Conservation (phyloP, 1,140 invertebrate genomes). For the Camponotus vicinus region DNA sequence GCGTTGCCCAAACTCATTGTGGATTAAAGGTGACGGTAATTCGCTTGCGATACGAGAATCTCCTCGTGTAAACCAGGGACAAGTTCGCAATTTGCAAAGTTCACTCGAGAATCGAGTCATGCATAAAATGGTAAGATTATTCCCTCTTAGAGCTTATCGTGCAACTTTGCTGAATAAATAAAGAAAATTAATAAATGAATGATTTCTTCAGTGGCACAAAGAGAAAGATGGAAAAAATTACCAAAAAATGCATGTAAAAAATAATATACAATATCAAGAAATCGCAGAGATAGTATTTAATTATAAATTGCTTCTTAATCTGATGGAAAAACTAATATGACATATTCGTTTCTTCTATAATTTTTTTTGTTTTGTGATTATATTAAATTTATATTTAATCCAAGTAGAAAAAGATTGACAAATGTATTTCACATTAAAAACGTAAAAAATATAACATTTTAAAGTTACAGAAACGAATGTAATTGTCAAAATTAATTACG, state of each 20-base stretch:
- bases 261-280: slow-evolving; percentile 21
- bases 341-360: neutral
- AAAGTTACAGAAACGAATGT: neutral
- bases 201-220: slow-evolving; percentile 4
- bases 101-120: slow-evolving; percentile 23
- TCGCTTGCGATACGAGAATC: slow-evolving; percentile 35
- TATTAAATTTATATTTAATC: neutral
- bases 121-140: slow-evolving; percentile 5
- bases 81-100: slow-evolving; percentile 42
- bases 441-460: neutral
- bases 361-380: neutral
- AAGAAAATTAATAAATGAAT: slow-evolving; percentile 37
- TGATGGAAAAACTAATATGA: slow-evolving; percentile 32
- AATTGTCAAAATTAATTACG: neutral
- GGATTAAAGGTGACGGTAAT: slow-evolving; percentile 57
- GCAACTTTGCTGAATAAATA: neutral
- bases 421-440: neutral
- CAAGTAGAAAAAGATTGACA: neutral
- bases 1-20: slow-evolving; percentile 40
- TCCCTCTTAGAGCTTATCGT: neutral
- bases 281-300: neutral
- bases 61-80: neutral
- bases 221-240: no score
- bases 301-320: slow-evolving; percentile 38
- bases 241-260: neutral